Evolutionary conservation across 2,888 invertebrate species (phyloP).

Genomic region (Lomographa bimaculata): DNA sequence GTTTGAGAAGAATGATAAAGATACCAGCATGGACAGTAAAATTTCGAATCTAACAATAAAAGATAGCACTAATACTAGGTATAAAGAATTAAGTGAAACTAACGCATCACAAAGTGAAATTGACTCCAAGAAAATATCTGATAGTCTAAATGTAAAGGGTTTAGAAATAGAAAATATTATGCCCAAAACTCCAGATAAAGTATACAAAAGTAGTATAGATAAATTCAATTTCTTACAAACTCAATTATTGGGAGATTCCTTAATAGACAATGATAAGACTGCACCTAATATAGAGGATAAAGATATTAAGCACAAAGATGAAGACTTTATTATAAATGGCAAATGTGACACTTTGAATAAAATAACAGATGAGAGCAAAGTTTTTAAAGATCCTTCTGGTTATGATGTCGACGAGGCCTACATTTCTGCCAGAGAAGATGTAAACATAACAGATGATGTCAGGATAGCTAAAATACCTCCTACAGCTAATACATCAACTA

Average conservation of each 20-base stretch:
- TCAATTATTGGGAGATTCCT: constrained; percentile 54
- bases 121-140: constrained; percentile 38
- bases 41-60: constrained; percentile 63
- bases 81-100: constrained; percentile 51
- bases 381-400: constrained; percentile 5
- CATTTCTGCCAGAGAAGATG: constrained; percentile 45
- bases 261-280: constrained; percentile 40
- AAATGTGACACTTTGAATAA: constrained; percentile 25
- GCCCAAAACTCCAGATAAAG: constrained; percentile 48
- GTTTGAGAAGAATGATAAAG: constrained; percentile 71
- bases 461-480: constrained; percentile 60
- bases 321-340: constrained; percentile 41
- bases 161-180: constrained; percentile 16
- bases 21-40: constrained; percentile 59
- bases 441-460: constrained; percentile 70
- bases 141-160: constrained; percentile 21
- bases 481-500: constrained; percentile 1
- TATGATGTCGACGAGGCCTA: constrained; percentile 7
- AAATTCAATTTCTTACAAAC: constrained; percentile 76
- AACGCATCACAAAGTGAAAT: constrained; percentile 43
- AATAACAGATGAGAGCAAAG: constrained; percentile 34
- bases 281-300: constrained; percentile 40
- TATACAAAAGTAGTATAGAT: constrained; percentile 68
- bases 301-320: constrained; percentile 40
- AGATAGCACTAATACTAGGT: constrained; percentile 55